These are phyloP conservation scores for Apamea epomidion DNA, from an alignment of 2,888 invertebrate species.

Conservation along the genomic window DNA sequence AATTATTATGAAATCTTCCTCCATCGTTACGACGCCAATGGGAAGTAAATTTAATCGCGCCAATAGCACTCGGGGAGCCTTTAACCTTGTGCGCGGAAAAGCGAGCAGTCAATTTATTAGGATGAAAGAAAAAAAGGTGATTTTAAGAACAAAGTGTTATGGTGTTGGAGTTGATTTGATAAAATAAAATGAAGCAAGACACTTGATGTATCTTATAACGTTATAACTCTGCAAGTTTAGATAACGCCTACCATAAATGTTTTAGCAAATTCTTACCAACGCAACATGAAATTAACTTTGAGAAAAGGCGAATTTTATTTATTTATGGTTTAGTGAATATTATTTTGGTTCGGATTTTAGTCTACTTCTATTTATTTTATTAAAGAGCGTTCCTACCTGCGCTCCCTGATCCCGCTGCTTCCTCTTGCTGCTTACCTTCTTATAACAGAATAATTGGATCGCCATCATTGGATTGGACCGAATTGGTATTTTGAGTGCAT, in stretches of 20 bases:
- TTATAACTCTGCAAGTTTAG: too few relatives aligned
- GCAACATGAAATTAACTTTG: background rate
- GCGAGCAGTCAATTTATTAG: background rate
- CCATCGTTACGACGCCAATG: background rate
- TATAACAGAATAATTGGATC: background rate
- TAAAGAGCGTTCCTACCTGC: background rate
- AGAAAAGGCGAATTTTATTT: background rate
- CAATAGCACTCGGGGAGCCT: slow-evolving; percentile 14
- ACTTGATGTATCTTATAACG: background rate
- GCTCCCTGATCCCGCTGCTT: background rate
- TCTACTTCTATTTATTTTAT: background rate
- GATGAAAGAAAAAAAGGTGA: background rate
- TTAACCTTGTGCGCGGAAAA: slow-evolving; percentile 14
- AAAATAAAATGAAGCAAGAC: background rate
- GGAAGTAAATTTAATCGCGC: slow-evolving; percentile 24
- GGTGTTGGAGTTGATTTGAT: too few relatives aligned
- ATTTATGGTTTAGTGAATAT: background rate
- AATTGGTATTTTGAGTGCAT: too few relatives aligned
- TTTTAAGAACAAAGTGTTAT: too few relatives aligned
- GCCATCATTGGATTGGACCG: too few relatives aligned
- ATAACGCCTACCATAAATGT: slow-evolving; percentile 19
- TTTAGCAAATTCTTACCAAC: slow-evolving; percentile 17
- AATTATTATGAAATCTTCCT: slow-evolving; percentile 8
- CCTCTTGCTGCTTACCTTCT: background rate
- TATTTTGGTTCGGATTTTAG: background rate